Evolutionary conservation across 1,140 invertebrate species (phyloP).

Genomic region (Saccostrea cuccullata): DNA sequence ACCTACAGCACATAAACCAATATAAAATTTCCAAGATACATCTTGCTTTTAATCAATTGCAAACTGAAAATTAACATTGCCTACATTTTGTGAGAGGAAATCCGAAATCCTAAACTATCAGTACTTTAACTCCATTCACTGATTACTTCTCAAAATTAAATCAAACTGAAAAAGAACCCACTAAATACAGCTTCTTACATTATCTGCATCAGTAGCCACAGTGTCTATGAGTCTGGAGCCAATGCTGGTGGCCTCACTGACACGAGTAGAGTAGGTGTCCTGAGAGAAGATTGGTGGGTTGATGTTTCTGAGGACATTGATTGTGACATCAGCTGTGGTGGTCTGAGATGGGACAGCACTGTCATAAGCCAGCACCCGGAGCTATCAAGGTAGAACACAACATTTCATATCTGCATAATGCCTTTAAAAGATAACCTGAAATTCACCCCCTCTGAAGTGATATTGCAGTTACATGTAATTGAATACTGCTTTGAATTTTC

Average conservation of each 20-base stretch:
- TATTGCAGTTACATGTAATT: neutral
- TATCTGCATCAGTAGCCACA: conserved; percentile 71
- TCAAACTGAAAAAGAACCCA: too few relatives aligned
- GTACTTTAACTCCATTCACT: too few relatives aligned
- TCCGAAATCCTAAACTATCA: too few relatives aligned
- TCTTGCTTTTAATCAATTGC: too few relatives aligned
- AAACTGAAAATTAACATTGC: too few relatives aligned
- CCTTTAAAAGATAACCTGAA: neutral
- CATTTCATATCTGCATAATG: neutral
- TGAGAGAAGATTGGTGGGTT: conserved; percentile 89
- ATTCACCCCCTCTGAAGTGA: neutral
- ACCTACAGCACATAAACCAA: neutral
- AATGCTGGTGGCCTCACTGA: conserved; percentile 88
- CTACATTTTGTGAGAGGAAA: too few relatives aligned
- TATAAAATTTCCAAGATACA: too few relatives aligned
- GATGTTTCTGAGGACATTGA: conserved; percentile 85
- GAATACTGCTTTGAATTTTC: neutral
- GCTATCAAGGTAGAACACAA: neutral
- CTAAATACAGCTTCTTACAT: conserved; percentile 49
- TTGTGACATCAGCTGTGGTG: conserved; percentile 91
- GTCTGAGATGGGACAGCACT: conserved; percentile 89
- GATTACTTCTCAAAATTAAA: too few relatives aligned
- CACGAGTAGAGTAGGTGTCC: conserved; percentile 85
- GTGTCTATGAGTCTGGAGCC: conserved; percentile 88
- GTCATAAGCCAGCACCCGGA: conserved; percentile 84